Evolutionary conservation across 2,113 vertebrate genomes (phyloP).

Genomic region (Peromyscus leucopus): DNA sequence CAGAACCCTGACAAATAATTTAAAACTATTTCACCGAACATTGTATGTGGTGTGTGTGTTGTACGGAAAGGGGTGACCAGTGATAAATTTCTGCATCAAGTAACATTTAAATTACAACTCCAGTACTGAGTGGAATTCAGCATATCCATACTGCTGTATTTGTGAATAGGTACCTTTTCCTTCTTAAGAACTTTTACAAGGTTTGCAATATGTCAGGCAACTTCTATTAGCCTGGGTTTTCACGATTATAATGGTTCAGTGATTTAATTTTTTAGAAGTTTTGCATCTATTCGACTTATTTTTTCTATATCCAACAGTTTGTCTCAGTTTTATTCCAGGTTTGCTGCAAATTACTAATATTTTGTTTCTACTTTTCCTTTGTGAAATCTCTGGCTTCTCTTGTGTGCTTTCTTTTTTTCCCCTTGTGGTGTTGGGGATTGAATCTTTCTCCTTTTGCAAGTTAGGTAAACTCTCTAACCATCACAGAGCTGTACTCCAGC

Average conservation of each 20-base stretch:
- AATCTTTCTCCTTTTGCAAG: not conserved
- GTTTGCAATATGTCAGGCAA: not conserved
- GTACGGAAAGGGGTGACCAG: not conserved
- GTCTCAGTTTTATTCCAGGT: not conserved
- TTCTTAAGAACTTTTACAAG: not conserved
- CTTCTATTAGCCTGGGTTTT: not conserved
- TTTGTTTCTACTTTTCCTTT: not conserved
- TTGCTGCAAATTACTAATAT: not conserved
- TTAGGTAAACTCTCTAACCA: not conserved
- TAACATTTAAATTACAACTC: not conserved
- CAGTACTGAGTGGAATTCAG: not conserved
- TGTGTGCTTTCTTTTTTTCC: not conserved
- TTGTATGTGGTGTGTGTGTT: not conserved
- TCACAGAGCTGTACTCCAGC: not conserved
- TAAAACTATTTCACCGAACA: not conserved
- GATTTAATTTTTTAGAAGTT: not conserved
- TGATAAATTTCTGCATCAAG: not conserved
- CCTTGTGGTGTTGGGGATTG: not conserved
- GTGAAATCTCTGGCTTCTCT: slow-evolving; percentile 56
- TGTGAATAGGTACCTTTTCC: slow-evolving; percentile 11
- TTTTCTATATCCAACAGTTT: not conserved
- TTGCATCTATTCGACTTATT: slow-evolving; percentile 14
- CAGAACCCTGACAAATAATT: not conserved
- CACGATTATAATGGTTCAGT: not conserved
- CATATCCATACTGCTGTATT: not conserved